Conservation (phyloP, 1,140 invertebrate genomes). For the Sinella curviseta region DNA sequence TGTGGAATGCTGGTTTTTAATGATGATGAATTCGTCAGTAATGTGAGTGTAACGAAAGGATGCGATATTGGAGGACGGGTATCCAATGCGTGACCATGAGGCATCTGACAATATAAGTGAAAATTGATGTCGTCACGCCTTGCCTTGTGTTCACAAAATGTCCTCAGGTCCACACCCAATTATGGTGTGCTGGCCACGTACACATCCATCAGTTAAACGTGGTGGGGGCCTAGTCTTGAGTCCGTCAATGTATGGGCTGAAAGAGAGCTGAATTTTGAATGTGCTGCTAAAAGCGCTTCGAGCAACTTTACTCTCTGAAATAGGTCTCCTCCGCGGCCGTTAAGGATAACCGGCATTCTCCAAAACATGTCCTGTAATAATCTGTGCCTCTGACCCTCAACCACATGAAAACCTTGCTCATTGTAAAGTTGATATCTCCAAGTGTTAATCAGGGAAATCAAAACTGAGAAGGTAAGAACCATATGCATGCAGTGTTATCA, state of each 20-base stretch:
- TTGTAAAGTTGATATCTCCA: constrained; percentile 27
- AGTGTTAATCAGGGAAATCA: constrained; percentile 37
- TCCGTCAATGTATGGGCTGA: neutral
- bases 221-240: constrained; percentile 38
- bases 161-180: constrained; percentile 32
- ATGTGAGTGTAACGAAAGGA: constrained; percentile 23
- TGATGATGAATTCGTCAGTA: constrained; percentile 27
- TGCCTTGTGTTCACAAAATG: constrained; percentile 28
- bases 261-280: neutral
- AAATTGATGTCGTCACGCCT: constrained; percentile 2
- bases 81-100: constrained; percentile 34
- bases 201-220: constrained; percentile 25
- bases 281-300: constrained; percentile 19
- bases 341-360: constrained; percentile 40
- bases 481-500: constrained; percentile 30
- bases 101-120: neutral
- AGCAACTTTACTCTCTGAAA: constrained; percentile 3
- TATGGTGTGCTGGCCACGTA: constrained; percentile 7
- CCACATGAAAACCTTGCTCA: constrained; percentile 35
- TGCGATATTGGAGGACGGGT: constrained; percentile 26
- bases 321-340: constrained; percentile 39
- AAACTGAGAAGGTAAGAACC: constrained; percentile 31
- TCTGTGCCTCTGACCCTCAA: constrained; percentile 40
- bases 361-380: constrained; percentile 31
- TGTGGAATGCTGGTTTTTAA: constrained; percentile 41